A percentile compares a stretch with the other conserved stretches of the same genome.
Conservation (phyloP, 2,797 vertebrate genomes). For the Cercopithecus neglectus region DNA sequence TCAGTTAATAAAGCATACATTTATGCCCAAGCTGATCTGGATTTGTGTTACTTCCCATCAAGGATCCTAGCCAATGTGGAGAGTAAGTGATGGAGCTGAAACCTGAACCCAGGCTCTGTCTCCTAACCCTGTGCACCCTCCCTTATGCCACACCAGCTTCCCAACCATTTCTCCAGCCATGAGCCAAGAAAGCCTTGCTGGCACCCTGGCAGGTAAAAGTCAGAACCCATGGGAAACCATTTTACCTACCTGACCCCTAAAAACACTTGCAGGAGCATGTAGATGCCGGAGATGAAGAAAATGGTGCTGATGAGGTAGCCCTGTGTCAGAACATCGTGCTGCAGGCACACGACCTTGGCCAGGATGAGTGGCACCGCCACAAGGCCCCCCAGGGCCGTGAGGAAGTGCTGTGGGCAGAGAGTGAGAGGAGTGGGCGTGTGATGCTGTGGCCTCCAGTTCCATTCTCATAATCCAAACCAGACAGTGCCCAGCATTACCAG, state of each 20-base stretch:
- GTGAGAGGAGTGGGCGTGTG: background rate
- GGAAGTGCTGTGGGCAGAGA: conserved; percentile 90
- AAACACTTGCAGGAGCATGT: conserved; percentile 94
- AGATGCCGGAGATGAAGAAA: conserved; percentile 96
- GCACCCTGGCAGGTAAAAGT: background rate
- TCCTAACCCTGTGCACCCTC: background rate
- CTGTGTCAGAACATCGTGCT: conserved; percentile 93
- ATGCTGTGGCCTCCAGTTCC: fast-evolving
- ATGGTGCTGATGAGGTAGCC: conserved; percentile 97
- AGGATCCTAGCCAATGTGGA: background rate
- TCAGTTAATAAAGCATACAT: background rate
- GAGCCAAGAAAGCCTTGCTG: background rate
- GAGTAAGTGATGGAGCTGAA: background rate
- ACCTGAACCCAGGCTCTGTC: no score
- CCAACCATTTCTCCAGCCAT: background rate
- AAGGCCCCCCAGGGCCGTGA: conserved; percentile 95
- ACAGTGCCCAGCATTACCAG: no score
- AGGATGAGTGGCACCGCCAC: conserved; percentile 95
- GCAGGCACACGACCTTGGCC: conserved; percentile 93
- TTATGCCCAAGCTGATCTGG: background rate
- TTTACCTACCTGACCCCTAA: conserved; percentile 93
- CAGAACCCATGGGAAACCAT: fast-evolving
- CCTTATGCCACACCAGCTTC: background rate
- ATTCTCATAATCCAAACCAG: background rate
- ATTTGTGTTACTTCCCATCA: background rate